phyloP scores from a whole-genome alignment of 2,113 vertebrate species.

The Apus apus region DNA sequence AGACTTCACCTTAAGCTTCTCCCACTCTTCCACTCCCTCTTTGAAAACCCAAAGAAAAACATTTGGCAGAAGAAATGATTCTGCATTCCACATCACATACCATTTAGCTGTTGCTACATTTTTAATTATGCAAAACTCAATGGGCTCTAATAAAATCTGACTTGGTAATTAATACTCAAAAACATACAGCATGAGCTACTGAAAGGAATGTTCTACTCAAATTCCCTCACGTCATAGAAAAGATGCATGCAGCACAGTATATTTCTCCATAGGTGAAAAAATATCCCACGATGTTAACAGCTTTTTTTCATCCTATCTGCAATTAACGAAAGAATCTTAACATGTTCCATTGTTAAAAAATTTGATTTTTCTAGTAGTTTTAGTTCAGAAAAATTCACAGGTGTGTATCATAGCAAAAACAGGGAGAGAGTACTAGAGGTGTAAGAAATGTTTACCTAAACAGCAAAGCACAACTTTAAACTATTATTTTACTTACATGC shows the following conservation, averaged over 20 bases:
- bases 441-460: neutral
- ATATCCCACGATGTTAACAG: neutral
- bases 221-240: neutral
- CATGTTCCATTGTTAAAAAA: neutral
- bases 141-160: conserved; percentile 33
- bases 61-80: neutral
- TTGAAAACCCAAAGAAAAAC: neutral
- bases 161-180: conserved; percentile 43
- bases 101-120: conserved; percentile 1
- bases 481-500: neutral
- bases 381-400: neutral
- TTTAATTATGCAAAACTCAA: conserved; percentile 45
- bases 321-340: neutral
- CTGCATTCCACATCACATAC: neutral
- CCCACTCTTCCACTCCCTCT: neutral
- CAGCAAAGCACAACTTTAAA: neutral
- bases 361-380: neutral
- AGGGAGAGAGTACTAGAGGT: neutral
- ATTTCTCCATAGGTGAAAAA: neutral
- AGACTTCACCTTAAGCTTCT: neutral
- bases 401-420: neutral
- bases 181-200: neutral
- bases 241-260: neutral
- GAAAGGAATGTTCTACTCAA: conserved; percentile 4
- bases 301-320: neutral